phyloP scores from a whole-genome alignment of 2,797 vertebrate species.

The Okamejei kenojei region DNA sequence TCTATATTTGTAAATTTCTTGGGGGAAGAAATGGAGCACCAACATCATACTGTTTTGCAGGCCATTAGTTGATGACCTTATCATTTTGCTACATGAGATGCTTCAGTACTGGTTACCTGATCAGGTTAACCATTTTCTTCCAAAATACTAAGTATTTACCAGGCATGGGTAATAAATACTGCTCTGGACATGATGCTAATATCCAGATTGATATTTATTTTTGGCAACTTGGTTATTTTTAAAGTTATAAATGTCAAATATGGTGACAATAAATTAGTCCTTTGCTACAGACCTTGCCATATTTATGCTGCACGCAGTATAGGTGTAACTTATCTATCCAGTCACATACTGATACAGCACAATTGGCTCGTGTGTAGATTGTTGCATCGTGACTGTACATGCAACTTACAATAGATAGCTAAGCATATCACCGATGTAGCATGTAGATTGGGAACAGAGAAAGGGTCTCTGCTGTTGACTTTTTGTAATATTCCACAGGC shows the following conservation, averaged over 20 bases:
- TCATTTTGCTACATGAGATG: neutral
- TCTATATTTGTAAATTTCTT: neutral
- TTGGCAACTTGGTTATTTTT: neutral
- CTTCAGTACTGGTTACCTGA: neutral
- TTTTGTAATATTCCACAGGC: constrained; percentile 23
- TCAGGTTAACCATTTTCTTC: neutral
- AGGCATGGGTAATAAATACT: neutral
- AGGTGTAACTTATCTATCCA: neutral
- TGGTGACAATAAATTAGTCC: neutral
- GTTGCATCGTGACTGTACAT: constrained; percentile 21
- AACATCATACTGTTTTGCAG: neutral
- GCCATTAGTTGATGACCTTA: neutral
- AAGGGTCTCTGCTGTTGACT: neutral
- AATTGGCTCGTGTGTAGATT: constrained; percentile 7
- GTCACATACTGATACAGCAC: neutral
- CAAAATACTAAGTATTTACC: neutral
- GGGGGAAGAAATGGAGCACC: neutral
- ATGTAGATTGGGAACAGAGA: neutral
- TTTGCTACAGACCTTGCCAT: neutral
- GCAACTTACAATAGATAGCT: neutral
- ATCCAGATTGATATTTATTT: neutral
- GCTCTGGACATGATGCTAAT: neutral
- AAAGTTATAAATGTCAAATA: neutral
- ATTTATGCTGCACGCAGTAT: neutral
- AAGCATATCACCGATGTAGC: neutral